Base-by-base conservation (phyloP, 2,113 vertebrate species). In the Eretmodus cyanostictus region DNA sequence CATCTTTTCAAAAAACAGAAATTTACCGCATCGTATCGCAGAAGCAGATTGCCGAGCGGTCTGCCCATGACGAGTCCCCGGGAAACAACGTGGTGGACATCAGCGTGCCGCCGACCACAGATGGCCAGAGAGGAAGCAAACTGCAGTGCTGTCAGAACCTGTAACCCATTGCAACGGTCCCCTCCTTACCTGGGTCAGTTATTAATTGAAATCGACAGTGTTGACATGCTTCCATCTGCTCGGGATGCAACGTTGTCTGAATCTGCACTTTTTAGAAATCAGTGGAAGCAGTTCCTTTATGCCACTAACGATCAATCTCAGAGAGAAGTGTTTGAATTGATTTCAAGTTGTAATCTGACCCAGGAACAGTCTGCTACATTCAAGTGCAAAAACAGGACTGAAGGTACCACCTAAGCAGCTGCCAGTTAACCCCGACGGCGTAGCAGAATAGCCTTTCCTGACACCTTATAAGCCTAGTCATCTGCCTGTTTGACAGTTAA, bases 131-230 rank as follows among this genome's bases (percentile, higher is more conserved):
- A 95, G 97, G 98, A 93, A 97, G 91, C 97, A 98, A 98, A 97
- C 97, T 99, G 89, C 98, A 99, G 96, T 99, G 98, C 97, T 99
- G 98, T 96, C 98, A 99, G 97, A 99, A 98, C 95, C 98, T 99
- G 98, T 99, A 98, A 98, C 96, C 95, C 86, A 91, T 88, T 78
- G 81, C 89, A 90, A 91, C 88, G 76, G 88, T 63, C 89, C 89
- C 78, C 80, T 84, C 83, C 78, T 91, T 90, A 94, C 93, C 92
- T 91, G 93, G 93, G 92, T 92, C 81, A 71, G 94, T 93, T 94
- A 92, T 91, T 83, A 90, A 87, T 92, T 95, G 93, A 91, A 93
- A 94, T 94, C 89, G 87, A 81, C 87, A 82, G 84, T 85, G 90
- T 85, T 84, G 90, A 86, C 84, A 36, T 89, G 91, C 89, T 87